Evolutionary conservation across 2,113 vertebrate genomes (phyloP), one percentile per base, ranked within the genome.

Genomic region (Myodes glareolus): DNA sequence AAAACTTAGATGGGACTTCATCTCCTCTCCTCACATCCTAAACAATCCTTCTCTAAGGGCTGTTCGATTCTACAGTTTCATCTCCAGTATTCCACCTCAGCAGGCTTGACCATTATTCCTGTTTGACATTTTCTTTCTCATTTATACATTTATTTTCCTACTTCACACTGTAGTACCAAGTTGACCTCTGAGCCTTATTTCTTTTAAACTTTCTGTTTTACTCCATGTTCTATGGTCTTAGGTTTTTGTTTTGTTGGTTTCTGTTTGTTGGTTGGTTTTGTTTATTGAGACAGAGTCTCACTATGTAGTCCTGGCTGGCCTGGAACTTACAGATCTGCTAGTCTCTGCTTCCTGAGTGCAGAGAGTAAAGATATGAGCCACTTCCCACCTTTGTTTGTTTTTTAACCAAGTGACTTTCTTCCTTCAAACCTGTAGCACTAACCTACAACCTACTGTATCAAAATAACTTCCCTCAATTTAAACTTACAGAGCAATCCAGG

Each of bases 331-430:
- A 65, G 39, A 33, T 55, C 36, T 39, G 55, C 80, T 55, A 16
- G 1, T n/a, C 81, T 65, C 39, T 85, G 82, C 39, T 45, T 19
- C 19, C 25, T 21, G n/a, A 42, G 58, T 63, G 2, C 55, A 21
- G 39, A 14, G 25, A 45, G 27, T 45, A 10, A 42, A 65, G 27
- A 33, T 39, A 29, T n/a, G 50, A 13, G 27, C 39, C 39, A 45
- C 16, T 67, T 45, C 39, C 39, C 61, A 67, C 45, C 75, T 77
- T 31, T n/a, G 31, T 47, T 47, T n/a, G 63, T 50, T 33, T 65
- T 87, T 87, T 33, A 36, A 86, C 52, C 61, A 93, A 91, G n/a
- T 88, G 33, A 85, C 63, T 96, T 97, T 75, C 75, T 45, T 97
- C 78, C 19, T 68, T 68, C 31, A 87, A 90, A 87, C 27, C 36